Base-by-base conservation (phyloP, 2,113 vertebrate species). In the Pachycephala philippinensis region DNA sequence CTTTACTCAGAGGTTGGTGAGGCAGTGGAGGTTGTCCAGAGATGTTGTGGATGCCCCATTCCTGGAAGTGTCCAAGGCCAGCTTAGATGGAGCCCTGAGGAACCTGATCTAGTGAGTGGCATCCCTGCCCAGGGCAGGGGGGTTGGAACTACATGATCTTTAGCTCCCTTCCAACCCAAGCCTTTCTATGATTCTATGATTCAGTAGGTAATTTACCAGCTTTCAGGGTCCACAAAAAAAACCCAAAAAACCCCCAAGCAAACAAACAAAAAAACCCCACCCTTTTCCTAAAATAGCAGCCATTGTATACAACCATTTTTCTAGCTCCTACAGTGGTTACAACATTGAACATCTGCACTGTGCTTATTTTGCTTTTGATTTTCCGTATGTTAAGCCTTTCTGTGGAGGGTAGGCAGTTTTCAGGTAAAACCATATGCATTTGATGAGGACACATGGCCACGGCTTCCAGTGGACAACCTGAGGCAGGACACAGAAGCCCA, bases 371-470 rank as follows among this genome's bases (percentile, higher is more conserved):
- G 7, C 0, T 45, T 82, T 87, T 83, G 31, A 52, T 83, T 63
- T 21, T 31, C 35, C 3, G 1, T 15, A 35, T 23, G 26, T 28
- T 89, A 15, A 63, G 39, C 27, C 59, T 35, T 4, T 13, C 42
- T 70, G 11, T n/a, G n/a, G 7, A 64, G 24, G 7, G 23, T 26
- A 57, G 35, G 19, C 0, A 0, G 26, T 31, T 63, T 81, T 60
- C 52, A 93, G 77, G 22, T 20, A 61, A 87, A 44, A 3, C 17
- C n/a, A 45, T 2, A 17, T 1, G 6, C 44, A 40, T n/a, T 39
- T 63, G 5, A 31, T 75, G 33, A 63, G 18, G 27, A 52, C 5
- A 1, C 6, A 12, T 0, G 2, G 15, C 19, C 47, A 59, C 1
- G 1, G 23, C 13, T 84, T 63, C 31, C 47, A 75, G 54, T 4